Percentiles rank a stretch among this genome's conserved stretches.
Evolutionary conservation across 2,113 vertebrate genomes (phyloP).

Genomic region (Indri indri): DNA sequence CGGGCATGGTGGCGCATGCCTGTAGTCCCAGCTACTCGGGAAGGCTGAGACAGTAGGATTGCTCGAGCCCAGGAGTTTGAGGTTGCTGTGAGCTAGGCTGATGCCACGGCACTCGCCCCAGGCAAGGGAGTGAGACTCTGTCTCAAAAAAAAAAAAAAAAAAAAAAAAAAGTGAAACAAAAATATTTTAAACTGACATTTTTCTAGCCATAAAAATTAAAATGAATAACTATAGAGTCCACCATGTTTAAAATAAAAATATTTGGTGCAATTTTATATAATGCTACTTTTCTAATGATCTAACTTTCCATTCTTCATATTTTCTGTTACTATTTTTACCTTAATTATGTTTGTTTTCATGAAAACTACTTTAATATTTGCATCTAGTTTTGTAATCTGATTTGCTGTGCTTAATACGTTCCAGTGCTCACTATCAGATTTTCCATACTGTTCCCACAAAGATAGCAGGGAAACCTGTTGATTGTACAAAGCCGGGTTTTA

Average conservation of each 20-base stretch:
- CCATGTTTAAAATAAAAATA: not conserved
- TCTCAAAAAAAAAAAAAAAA: no score
- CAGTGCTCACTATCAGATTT: not conserved
- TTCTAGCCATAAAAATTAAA: not conserved
- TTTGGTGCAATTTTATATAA: not conserved
- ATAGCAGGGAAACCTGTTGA: not conserved
- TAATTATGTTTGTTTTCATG: not conserved
- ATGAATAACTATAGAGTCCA: not conserved
- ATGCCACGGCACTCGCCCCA: no score
- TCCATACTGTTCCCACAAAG: not conserved
- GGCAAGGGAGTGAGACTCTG: no score
- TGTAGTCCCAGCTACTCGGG: no score
- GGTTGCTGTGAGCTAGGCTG: no score
- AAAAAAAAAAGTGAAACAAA: no score
- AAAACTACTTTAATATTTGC: not conserved
- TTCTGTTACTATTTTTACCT: constrained; percentile 10
- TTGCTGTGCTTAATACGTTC: not conserved
- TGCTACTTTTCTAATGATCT: not conserved
- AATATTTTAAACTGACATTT: not conserved
- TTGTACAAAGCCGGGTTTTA: not conserved
- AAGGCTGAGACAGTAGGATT: no score
- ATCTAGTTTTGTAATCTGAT: not conserved
- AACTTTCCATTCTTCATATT: not conserved
- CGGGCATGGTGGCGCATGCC: no score
- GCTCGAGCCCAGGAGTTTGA: no score